Evolutionary conservation across 92 coral and sea anemone species (phyloP).

Genomic region (Isaurus tuberculatus): DNA sequence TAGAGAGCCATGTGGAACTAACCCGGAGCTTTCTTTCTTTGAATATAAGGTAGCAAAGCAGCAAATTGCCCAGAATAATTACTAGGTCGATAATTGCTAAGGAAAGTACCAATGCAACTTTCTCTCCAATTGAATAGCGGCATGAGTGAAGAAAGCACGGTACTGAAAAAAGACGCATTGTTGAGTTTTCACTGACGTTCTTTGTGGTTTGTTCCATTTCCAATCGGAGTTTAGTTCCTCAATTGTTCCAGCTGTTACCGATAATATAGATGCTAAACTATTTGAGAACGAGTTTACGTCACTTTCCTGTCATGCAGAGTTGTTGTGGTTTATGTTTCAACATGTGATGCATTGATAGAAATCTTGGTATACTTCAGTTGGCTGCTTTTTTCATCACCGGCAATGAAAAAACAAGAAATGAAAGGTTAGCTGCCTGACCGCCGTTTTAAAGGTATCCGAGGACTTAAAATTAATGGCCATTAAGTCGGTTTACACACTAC

Average conservation of each 20-base stretch:
- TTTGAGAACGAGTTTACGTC: neutral
- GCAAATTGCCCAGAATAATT: constrained; percentile 23
- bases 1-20: constrained; percentile 42
- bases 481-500: too few relatives aligned
- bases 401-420: too few relatives aligned
- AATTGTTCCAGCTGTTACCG: too few relatives aligned
- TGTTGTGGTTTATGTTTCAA: neutral
- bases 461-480: too few relatives aligned
- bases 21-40: constrained; percentile 23
- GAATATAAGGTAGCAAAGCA: constrained; percentile 36
- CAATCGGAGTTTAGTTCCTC: neutral
- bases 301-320: neutral
- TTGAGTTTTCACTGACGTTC: constrained; percentile 17
- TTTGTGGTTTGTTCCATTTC: neutral
- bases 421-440: too few relatives aligned
- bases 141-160: constrained; percentile 16
- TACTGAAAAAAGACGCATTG: neutral
- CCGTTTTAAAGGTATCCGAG: too few relatives aligned
- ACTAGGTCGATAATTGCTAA: constrained; percentile 9
- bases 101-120: constrained; percentile 19
- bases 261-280: neutral
- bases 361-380: too few relatives aligned
- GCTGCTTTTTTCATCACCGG: too few relatives aligned
- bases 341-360: too few relatives aligned
- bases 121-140: constrained; percentile 32